Conservation (phyloP, 2,888 invertebrate genomes). For the Tetragonula carbonaria region DNA sequence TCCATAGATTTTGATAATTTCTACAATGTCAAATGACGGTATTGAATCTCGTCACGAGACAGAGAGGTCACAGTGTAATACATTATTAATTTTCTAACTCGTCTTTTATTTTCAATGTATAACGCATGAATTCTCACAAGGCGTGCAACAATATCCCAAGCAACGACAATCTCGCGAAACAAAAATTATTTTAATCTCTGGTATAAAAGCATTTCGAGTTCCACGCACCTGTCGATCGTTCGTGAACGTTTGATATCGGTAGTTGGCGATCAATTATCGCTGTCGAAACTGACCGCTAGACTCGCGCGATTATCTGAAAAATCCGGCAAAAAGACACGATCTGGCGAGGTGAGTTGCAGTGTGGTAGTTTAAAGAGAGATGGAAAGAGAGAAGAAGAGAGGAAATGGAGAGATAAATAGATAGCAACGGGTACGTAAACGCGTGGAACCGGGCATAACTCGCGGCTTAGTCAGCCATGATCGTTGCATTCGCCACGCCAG, state of each 20-base stretch:
- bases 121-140: not conserved
- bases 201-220: not conserved
- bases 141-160: not conserved
- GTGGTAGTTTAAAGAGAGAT: not conserved
- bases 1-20: too few species aligned
- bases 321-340: constrained; percentile 38
- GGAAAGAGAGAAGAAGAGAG: constrained; percentile 11
- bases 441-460: constrained; percentile 53
- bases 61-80: too few species aligned
- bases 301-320: constrained; percentile 31
- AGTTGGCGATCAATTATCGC: constrained; percentile 51
- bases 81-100: too few species aligned
- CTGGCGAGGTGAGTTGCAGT: not conserved
- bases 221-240: constrained; percentile 13
- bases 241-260: constrained; percentile 3
- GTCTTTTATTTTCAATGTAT: not conserved
- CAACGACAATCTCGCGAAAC: not conserved
- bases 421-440: constrained; percentile 45
- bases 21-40: too few species aligned
- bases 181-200: not conserved
- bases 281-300: constrained; percentile 41
- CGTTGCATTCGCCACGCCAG: constrained; percentile 36
- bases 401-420: constrained; percentile 38
- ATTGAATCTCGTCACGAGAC: too few species aligned
- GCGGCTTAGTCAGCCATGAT: constrained; percentile 54